These are phyloP conservation scores for Marmota flaviventris DNA, from an alignment of 2,113 vertebrate species.

Conservation along the genomic window DNA sequence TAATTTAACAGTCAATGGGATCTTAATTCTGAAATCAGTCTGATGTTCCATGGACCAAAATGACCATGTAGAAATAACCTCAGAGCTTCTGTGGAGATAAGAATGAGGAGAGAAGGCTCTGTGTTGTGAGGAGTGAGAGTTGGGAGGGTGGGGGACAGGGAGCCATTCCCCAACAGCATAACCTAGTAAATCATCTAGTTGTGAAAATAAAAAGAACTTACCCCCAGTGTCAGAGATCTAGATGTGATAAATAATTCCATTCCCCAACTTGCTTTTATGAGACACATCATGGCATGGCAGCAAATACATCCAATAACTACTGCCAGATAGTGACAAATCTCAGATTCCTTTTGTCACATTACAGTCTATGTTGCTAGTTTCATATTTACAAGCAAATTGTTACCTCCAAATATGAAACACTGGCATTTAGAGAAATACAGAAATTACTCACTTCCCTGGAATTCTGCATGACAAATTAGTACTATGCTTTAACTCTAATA, in stretches of 20 bases:
- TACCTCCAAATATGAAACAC: constrained; percentile 83
- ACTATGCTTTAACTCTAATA: constrained; percentile 84
- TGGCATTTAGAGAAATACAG: constrained; percentile 85
- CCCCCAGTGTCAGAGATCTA: constrained; percentile 69
- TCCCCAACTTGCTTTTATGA: constrained; percentile 71
- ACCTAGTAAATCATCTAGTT: constrained; percentile 54
- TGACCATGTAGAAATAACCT: not conserved
- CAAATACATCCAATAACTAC: constrained; percentile 78
- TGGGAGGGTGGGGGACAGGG: not conserved
- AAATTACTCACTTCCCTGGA: constrained; percentile 89
- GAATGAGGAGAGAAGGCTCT: not conserved
- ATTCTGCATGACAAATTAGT: constrained; percentile 89
- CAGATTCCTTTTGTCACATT: constrained; percentile 80
- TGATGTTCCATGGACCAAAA: constrained; percentile 55
- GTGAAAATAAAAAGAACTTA: not conserved
- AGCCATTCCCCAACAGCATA: not conserved
- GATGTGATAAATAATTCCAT: constrained; percentile 76
- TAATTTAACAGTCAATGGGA: constrained; percentile 53
- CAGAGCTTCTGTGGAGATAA: not conserved
- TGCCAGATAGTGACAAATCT: constrained; percentile 83
- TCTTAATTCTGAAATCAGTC: constrained; percentile 41
- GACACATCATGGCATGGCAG: constrained; percentile 74
- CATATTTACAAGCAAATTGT: constrained; percentile 86
- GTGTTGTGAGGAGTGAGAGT: not conserved
- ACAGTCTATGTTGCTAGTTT: constrained; percentile 77